Conservation (phyloP, 2,797 vertebrate species). For the Anomalospiza imberbis region DNA sequence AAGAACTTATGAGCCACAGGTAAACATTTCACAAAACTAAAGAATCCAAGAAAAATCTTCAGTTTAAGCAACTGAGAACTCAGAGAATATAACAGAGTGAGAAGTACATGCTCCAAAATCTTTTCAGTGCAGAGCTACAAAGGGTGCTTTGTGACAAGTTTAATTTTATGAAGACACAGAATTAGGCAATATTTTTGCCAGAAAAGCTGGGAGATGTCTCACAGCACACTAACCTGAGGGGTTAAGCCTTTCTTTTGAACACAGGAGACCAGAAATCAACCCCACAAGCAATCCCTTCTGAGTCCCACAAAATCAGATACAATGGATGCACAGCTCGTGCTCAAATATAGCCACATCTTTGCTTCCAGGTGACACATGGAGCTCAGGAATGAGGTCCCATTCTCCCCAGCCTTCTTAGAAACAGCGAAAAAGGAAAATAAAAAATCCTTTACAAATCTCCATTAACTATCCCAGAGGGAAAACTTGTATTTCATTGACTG, state of each 20-base stretch:
- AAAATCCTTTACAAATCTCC: constrained; percentile 50
- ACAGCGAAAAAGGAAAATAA: background rate
- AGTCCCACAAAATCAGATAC: background rate
- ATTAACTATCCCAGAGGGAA: constrained; percentile 56
- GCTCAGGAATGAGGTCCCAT: background rate
- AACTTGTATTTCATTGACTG: constrained; percentile 75
- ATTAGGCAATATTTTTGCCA: background rate
- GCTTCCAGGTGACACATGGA: background rate
- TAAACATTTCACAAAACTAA: background rate
- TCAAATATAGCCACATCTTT: background rate
- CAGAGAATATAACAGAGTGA: background rate
- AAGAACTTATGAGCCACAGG: accelerated
- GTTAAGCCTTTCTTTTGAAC: background rate
- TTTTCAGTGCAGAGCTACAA: background rate
- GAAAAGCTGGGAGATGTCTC: background rate
- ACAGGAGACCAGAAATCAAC: background rate
- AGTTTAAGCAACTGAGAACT: background rate
- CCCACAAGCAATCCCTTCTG: background rate
- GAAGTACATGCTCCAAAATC: accelerated
- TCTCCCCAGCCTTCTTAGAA: background rate
- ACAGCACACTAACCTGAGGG: background rate
- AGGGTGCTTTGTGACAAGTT: background rate
- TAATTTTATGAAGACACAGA: background rate
- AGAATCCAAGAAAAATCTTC: background rate
- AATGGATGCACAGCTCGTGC: background rate